phyloP scores from a whole-genome alignment of 2,888 invertebrate genomes.

The Rotaria macrura region DNA sequence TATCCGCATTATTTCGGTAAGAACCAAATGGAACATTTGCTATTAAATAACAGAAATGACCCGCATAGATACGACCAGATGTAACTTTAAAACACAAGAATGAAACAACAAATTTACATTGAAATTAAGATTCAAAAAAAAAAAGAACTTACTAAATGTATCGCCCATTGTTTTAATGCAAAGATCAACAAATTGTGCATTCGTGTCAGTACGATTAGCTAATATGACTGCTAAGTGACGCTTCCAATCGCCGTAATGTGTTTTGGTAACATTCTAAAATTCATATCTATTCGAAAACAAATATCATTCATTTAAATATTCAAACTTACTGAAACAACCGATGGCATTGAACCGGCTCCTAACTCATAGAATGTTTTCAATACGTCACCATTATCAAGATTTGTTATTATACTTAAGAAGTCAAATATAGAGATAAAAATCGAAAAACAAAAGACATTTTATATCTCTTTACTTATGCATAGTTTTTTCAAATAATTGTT shows the following conservation, averaged over 20 bases:
- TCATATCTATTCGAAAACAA: not conserved
- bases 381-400: not conserved
- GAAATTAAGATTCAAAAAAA: too few relatives aligned
- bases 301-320: too few relatives aligned
- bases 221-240: slow-evolving; percentile 90
- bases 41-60: slow-evolving; percentile 89
- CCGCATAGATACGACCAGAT: slow-evolving; percentile 73
- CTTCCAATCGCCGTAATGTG: slow-evolving; percentile 70
- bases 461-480: not conserved
- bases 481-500: slow-evolving; percentile 17
- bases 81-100: slow-evolving; percentile 47
- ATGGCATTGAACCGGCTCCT: not conserved
- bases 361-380: slow-evolving; percentile 22
- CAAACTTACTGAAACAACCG: not conserved
- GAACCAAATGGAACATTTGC: slow-evolving; percentile 61
- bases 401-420: not conserved
- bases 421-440: too few relatives aligned
- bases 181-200: slow-evolving; percentile 53
- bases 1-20: slow-evolving; percentile 56
- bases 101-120: too few relatives aligned
- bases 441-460: not conserved
- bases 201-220: slow-evolving; percentile 58
- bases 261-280: slow-evolving; percentile 50
- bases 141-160: slow-evolving; percentile 49
- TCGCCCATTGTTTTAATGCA: slow-evolving; percentile 59